Conservation (phyloP, 2,888 invertebrate species). For the Chrysina gloriosa region DNA sequence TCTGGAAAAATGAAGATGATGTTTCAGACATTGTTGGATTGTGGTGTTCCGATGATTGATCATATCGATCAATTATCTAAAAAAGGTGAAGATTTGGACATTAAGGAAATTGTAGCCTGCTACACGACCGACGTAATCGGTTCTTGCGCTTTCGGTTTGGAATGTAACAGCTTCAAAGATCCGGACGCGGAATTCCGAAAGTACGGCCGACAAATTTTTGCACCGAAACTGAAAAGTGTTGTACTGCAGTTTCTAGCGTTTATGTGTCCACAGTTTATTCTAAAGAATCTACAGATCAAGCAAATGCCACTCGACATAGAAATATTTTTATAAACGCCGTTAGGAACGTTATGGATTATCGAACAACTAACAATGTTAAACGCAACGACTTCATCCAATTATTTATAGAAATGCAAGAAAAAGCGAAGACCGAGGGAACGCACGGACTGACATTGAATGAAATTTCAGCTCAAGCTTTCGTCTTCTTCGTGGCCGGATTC, state of each 20-base stretch:
- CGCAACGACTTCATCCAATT: conserved; percentile 60
- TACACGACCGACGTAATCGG: conserved; percentile 41
- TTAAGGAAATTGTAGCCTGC: conserved; percentile 39
- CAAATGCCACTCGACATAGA: conserved; percentile 50
- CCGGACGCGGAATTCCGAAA: conserved; percentile 39
- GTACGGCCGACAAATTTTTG: conserved; percentile 32
- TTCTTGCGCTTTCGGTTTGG: conserved; percentile 40
- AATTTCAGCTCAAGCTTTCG: conserved; percentile 58
- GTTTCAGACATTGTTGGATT: conserved; percentile 36
- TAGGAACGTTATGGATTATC: conserved; percentile 51
- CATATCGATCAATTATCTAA: background rate
- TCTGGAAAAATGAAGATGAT: conserved; percentile 42
- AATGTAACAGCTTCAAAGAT: conserved; percentile 38
- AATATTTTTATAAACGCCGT: conserved; percentile 52
- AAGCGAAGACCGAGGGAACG: conserved; percentile 36
- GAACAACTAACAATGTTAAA: conserved; percentile 47
- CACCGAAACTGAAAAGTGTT: background rate
- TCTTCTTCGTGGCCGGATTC: conserved; percentile 65
- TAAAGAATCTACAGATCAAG: no score
- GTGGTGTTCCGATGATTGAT: conserved; percentile 20
- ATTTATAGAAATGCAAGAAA: conserved; percentile 51
- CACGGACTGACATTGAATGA: conserved; percentile 27
- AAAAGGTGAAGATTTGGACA: conserved; percentile 11
- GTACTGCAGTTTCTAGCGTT: conserved; percentile 43
- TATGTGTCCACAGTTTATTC: conserved; percentile 48